Base-by-base conservation (phyloP, 2,888 invertebrate species). In the Cosmopolites sordidus region DNA sequence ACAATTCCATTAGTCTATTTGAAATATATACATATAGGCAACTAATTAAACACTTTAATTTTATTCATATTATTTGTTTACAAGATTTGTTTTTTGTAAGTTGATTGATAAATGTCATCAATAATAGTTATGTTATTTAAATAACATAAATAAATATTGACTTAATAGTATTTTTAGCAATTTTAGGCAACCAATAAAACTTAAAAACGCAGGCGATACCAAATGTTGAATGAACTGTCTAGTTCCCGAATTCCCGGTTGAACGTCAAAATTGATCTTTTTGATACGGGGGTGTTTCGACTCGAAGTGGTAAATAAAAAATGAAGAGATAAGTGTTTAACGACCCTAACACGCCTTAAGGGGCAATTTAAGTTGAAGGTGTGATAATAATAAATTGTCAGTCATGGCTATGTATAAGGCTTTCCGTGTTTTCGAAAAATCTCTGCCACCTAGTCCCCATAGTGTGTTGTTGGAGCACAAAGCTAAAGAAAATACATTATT, bases 371-470 rank as follows among this genome's bases (percentile, higher is more conserved):
- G 33, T 33, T 33, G 11, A 11, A 33, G 33, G n/a, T 33, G n/a
- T 4, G n/a, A 40, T 16, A 16, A 16, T 16, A 16, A 40, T 12
- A 16, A 40, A 16, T 40, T 5, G 14, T 22, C 14, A 8, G 30
- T 29, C 39, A 95, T 95, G 95, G 92, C 94, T 69, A 90, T 96
- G 87, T 92, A 92, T 67, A 94, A 94, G 77, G 87, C 89, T 60
- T 94, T 92, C 76, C 86, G 92, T 65, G 87, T 95, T 63, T 83
- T 90, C 66, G 92, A 94, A 75, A 93, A 94, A 76, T 83, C 88
- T 56, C 84, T 87, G 63, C 86, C 89, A 30, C 88, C 90, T 47
- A 87, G 83, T 71, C 92, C 93, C 9, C 93, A 93, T 71, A 93
- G 93, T 73, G 83, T 96, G 57, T 80, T 96, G 61, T 76, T 96